Base-by-base conservation (phyloP, 1,140 invertebrate species). In the Cryptotermes secundus region DNA sequence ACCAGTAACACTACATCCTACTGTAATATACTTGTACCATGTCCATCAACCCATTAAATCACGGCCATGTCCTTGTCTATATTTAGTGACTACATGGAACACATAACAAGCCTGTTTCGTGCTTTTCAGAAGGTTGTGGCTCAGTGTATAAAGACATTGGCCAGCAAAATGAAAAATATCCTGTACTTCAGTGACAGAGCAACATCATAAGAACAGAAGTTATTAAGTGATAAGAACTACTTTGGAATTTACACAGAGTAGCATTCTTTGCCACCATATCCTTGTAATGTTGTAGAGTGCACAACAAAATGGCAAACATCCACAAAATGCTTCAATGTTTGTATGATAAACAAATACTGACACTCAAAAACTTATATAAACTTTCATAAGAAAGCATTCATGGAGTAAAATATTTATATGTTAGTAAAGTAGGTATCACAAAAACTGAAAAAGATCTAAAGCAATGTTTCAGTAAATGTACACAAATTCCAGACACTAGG, bases 211-310 rank as follows among this genome's bases (percentile, higher is more conserved):
- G 10, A 34, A 26, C 24, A 59, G 10, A 4, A 49, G 1, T 6
- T 86, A 88, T 84, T 87, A 87, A 85, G 42, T 59, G 6, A 59
- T 59, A 22, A 59, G 45, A 42, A 80, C 86, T 79, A 35, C 83
- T n/a, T n/a, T n/a, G n/a, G n/a, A n/a, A n/a, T n/a, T n/a, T n/a
- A n/a, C 38, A 86, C 85, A 22, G 87, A 87, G 82, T 89, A 87
- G 87, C 81, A 88, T 81, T 87, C 85, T 87, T 85, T 83, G 87
- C 86, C 84, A 87, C 86, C 85, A 86, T 81, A 85, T 31, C 80
- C 80, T 26, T 34, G 31, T 80, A 14, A 81, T 81, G 80, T 22
- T 34, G 34, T 35, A 31, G 34, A 86, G 12, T 87, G 87, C 34
- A 86, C 86, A 82, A 80, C 87, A 2, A 88, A 88, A 85, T 84